These are phyloP conservation scores for Calosoma granatense DNA, from an alignment of 1,140 invertebrate genomes.

Conservation along the genomic window DNA sequence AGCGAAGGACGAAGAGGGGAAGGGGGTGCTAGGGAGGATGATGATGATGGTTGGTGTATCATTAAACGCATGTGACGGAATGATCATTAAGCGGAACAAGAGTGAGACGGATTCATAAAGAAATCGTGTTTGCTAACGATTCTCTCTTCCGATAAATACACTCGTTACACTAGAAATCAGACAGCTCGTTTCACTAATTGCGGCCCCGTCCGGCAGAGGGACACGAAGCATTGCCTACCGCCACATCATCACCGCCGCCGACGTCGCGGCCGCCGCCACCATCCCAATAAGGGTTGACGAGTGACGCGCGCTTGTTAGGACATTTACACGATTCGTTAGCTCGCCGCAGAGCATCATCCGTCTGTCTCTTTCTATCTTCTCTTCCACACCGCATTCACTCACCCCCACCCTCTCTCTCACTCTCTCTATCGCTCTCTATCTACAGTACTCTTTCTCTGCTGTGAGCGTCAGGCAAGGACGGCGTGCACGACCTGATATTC, in stretches of 20 bases:
- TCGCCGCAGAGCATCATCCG: slow-evolving; percentile 2
- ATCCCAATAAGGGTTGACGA: slow-evolving; percentile 7
- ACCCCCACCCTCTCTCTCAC: neutral
- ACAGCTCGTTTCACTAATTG: slow-evolving; percentile 8
- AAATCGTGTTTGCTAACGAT: neutral
- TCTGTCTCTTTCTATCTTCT: too few relatives aligned
- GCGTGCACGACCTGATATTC: too few relatives aligned
- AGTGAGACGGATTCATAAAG: neutral
- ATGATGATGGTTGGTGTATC: too few relatives aligned
- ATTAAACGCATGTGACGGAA: too few relatives aligned
- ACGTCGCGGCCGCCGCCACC: too few relatives aligned
- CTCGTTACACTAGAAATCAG: slow-evolving; percentile 4
- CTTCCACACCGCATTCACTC: too few relatives aligned
- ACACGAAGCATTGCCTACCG: neutral
- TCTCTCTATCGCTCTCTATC: neutral
- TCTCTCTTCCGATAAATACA: slow-evolving; percentile 1
- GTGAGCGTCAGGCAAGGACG: neutral
- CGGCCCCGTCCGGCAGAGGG: neutral
- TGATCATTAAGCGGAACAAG: too few relatives aligned
- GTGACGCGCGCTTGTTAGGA: slow-evolving; percentile 6
- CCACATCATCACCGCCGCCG: neutral
- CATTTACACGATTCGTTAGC: slow-evolving; percentile 8
- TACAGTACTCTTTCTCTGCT: neutral
- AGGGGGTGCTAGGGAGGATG: too few relatives aligned
- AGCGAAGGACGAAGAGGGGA: too few relatives aligned